Base-by-base conservation (phyloP, 2,113 vertebrate genomes). In the Odontesthes bonariensis region DNA sequence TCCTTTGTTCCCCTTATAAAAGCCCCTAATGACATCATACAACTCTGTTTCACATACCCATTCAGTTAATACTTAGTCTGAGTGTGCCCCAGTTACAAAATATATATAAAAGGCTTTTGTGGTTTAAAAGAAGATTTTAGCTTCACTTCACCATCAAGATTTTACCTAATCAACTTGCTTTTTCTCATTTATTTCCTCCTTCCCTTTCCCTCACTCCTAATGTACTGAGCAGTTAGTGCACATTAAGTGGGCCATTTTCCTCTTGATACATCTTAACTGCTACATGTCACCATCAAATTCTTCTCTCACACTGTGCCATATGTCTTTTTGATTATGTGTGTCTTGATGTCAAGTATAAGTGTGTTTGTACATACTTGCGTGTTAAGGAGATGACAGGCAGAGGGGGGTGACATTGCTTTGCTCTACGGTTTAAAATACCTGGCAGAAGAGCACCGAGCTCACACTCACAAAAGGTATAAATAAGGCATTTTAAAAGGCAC, bases 181-280 rank as follows among this genome's bases (percentile, higher is more conserved):
- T 49, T 20, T 58, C 8, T 14, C 6, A 20, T 70, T 35, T 6
- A 44, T 47, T 61, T 38, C 11, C 11, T 2, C 0, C 3, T 0
- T 31, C 17, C 2, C 9, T 52, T 23, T 33, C 6, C 12, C 40
- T 69, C 49, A 35, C 27, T 60, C 63, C 83, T 77, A 53, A 73
- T 32, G 53, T 71, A 77, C 67, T 57, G 72, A 79, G 64, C 75
- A 86, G 81, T 90, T 79, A 80, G 72, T 51, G 75, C 76, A 75
- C 49, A 73, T 69, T 75, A 77, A 85, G 82, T 16, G 35, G 58
- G 6, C 52, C 59, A 23, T 68, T 82, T 77, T 75, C 54, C 69
- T 40, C 61, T 61, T 58, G 57, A 86, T 87, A 85, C 77, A 81
- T 92, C 17, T n/a, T 49, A 89, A 86, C 80, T 79, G 79, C 75